Base-by-base conservation (phyloP, 2,113 vertebrate genomes). In the Pluvianellus socialis region DNA sequence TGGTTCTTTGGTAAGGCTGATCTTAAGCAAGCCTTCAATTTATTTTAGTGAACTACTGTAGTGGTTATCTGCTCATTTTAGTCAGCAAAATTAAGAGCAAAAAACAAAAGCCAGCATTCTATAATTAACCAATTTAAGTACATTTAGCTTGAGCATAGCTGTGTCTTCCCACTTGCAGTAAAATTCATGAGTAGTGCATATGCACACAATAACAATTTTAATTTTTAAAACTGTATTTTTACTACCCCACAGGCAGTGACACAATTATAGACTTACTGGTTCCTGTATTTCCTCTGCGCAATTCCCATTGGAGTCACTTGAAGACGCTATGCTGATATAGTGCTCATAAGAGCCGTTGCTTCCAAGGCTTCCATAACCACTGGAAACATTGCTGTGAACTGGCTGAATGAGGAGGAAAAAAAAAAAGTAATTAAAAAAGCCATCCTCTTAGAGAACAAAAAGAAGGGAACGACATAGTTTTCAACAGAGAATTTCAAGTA, bases 321-420 rank as follows among this genome's bases (percentile, higher is more conserved):
- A 99, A 19, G 99, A 99, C 2, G 98, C 96, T 23, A 98, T 88
- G 53, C 99, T 99, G 95, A 98, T 97, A 71, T 98, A 98, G 74
- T 98, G 99, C 86, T 99, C 99, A 1, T 98, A 99, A 8, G 99
- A 99, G 30, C 98, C 98, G 4, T 98, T 99, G 97, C 99, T 99
- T 20, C 98, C 98, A 80, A 98, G 97, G 95, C 99, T 99, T 77
- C 99, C 98, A 4, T 98, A 99, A 90, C 99, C 98, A 19, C 99
- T 99, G 92, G 99, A 99, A n/a, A 98, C 98, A 12, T 98, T 98
- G 93, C 96, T 97, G 49, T 99, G 99, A 42, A 99, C 98, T 1
- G 99, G 99, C 99, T 99, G 93, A 3, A 72, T 18, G 33, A 82
- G 9, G 72, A 13, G 2, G 44, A 3, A 2, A 27, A 40, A 62